Base-by-base conservation (phyloP, 2,113 vertebrate species). In the Osmerus mordax region DNA sequence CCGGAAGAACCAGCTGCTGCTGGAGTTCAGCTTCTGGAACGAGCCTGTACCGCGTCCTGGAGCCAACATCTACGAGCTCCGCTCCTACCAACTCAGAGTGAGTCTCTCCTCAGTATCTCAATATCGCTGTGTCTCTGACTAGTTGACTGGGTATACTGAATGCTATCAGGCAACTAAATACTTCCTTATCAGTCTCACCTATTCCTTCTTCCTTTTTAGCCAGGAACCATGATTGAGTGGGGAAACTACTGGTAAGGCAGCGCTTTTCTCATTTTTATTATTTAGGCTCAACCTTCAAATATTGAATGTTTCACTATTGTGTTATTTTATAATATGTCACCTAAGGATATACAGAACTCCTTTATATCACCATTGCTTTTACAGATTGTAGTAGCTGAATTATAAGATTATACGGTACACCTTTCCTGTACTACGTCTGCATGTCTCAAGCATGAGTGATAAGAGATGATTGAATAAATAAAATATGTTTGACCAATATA, bases 141-240 rank as follows among this genome's bases (percentile, higher is more conserved):
- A 28, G 16, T 28, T 0, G 58, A 51, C 56, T 67, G 1, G 4
- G 7, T 5, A 28, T 36, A 11, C 36, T 59, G 28, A 14, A 66
- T 51, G 64, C 21, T 21, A 21, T 21, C 21, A 21, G 21, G 21
- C 21, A 21, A 21, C 21, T 21, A 1, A 21, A 21, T 9, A 65
- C 74, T 29, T 18, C 32, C 28, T 55, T 12, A 7, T 56, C 61
- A 59, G 1, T 19, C 65, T 23, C 55, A 69, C 41, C 18, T 61
- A 36, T 70, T 71, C 52, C 63, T 6, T 65, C 4, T 47, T 77
- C 71, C 84, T 65, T 90, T 90, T 71, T 91, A 99, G 97, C 97
- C 97, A 7, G 97, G 97, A 79, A 99, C 97, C 2, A 99, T 99
- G 97, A 99, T 99, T 55, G 97, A 99, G 76, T 99, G 97, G 97